These are phyloP conservation scores for Torymus aiolomorphi DNA, from an alignment of 2,888 invertebrate species.

Conservation along the genomic window DNA sequence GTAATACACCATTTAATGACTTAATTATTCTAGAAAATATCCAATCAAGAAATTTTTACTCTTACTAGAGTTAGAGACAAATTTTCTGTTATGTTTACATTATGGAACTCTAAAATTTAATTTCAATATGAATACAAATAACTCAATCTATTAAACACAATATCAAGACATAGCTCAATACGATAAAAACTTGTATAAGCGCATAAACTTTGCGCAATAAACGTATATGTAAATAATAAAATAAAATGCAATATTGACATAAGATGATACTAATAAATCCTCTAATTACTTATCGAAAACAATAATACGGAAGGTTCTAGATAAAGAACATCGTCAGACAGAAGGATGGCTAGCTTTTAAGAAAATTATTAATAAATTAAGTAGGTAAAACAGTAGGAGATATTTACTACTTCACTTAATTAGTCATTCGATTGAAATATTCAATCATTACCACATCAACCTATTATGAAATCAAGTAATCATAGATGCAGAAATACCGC, in stretches of 20 bases:
- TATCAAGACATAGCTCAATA: slow-evolving; percentile 33
- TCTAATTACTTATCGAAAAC: slow-evolving; percentile 8
- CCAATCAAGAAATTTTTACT: slow-evolving; percentile 39
- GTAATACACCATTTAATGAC: slow-evolving; percentile 10
- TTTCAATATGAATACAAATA: slow-evolving; percentile 12
- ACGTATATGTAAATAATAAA: slow-evolving; percentile 38
- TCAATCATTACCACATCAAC: slow-evolving; percentile 24
- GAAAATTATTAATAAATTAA: too few species aligned
- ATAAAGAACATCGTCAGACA: not conserved
- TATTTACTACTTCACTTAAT: slow-evolving; percentile 31
- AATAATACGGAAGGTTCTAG: slow-evolving; percentile 27
- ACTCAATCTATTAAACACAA: slow-evolving; percentile 4
- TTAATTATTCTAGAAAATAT: slow-evolving; percentile 21
- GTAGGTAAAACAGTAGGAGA: not conserved
- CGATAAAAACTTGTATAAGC: slow-evolving; percentile 18
- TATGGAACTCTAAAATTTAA: not conserved
- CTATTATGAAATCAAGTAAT: slow-evolving; percentile 28
- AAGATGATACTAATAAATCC: slow-evolving; percentile 11
- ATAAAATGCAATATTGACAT: slow-evolving; percentile 18
- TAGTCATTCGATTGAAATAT: slow-evolving; percentile 19
- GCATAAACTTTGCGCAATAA: slow-evolving; percentile 27
- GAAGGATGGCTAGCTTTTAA: too few species aligned
- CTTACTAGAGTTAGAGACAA: slow-evolving; percentile 9
- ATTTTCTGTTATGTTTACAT: not conserved
- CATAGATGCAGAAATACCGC: slow-evolving; percentile 18